A percentile compares a stretch with the other conserved stretches of the same genome.
phyloP scores from a whole-genome alignment of 2,797 vertebrate genomes.

The Crax fasciolata region DNA sequence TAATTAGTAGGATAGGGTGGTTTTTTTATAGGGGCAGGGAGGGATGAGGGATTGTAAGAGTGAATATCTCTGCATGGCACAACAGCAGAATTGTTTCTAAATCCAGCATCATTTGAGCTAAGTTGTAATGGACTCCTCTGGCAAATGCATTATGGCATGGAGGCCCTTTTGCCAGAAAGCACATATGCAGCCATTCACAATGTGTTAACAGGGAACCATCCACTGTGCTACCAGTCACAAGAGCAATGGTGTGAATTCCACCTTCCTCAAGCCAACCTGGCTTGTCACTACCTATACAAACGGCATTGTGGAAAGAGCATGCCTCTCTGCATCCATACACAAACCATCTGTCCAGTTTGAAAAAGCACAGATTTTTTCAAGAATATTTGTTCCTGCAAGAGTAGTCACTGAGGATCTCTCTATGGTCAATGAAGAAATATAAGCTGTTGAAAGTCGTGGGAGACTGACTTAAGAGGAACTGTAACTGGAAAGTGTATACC shows the following conservation, averaged over 20 bases:
- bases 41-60: neutral
- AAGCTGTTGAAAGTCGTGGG: neutral
- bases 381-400: neutral
- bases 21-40: neutral
- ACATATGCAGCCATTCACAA: neutral
- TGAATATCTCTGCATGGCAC: neutral
- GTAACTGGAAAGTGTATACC: accelerated
- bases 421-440: accelerated
- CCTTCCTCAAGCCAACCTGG: neutral
- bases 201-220: accelerated
- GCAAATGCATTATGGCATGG: neutral
- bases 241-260: neutral
- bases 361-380: neutral
- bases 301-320: neutral
- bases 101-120: neutral
- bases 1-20: neutral
- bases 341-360: neutral
- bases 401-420: accelerated
- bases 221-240: neutral
- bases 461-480: neutral
- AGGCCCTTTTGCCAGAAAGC: neutral
- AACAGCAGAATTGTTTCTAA: neutral
- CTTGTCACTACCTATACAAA: neutral
- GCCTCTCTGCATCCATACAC: neutral
- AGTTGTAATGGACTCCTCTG: neutral